Conservation (phyloP, 2,797 vertebrate genomes). For the Hydrolagus colliei region DNA sequence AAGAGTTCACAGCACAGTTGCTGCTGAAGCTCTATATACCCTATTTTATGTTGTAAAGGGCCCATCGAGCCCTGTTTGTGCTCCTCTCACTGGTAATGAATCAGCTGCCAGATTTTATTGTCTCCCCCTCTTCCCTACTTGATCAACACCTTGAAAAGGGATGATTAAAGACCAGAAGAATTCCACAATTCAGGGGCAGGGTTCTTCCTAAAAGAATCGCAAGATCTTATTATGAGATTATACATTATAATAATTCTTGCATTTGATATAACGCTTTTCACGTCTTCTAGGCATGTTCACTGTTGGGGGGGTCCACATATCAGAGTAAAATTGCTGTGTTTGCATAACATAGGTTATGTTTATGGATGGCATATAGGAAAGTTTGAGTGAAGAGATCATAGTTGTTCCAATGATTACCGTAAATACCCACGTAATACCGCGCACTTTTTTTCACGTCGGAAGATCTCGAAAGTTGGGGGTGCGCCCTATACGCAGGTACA, state of each 20-base stretch:
- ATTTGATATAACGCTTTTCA: no score
- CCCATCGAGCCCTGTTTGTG: neutral
- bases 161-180: neutral
- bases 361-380: neutral
- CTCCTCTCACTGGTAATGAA: no score
- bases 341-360: neutral
- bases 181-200: neutral
- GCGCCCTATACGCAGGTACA: no score
- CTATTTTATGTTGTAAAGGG: neutral
- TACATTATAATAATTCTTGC: no score
- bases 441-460: no score
- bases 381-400: neutral
- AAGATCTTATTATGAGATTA: neutral
- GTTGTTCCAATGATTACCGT: neutral
- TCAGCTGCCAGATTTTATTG: no score
- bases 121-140: neutral
- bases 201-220: neutral
- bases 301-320: neutral
- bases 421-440: no score
- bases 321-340: neutral
- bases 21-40: neutral
- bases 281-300: no score
- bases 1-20: no score
- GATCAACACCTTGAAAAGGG: neutral
- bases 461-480: no score